Base-by-base conservation (phyloP, 2,113 vertebrate species). In the Aptenodytes forsteri region DNA sequence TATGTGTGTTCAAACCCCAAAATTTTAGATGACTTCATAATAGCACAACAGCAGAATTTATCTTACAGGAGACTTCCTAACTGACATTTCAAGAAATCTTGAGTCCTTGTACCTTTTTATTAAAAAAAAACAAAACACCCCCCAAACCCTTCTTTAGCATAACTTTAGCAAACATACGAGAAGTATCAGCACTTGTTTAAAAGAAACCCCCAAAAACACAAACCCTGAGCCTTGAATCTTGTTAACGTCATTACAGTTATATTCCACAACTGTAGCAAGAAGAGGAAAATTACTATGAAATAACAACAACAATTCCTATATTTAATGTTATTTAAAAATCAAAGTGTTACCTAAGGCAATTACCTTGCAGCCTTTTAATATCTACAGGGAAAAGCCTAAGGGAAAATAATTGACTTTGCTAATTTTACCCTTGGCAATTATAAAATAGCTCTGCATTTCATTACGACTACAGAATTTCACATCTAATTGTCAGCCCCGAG, bases 321-420 rank as follows among this genome's bases (percentile, higher is more conserved):
- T 97, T 97, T 96, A 97, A 96, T 97, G 96, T 98, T 98, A 98
- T 98, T 98, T 98, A 98, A 98, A 98, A 98, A 98, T 97, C 97
- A 98, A 98, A 98, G 98, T 93, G 85, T 98, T 98, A 98, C 97
- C 98, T 98, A 98, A 96, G 97, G 98, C 98, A 98, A 98, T 98
- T 98, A 98, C 97, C 97, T 98, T 96, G 92, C 97, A 98, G 97
- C 95, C 95, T 97, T 93, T 93, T 98, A 98, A 97, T 97, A 98
- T 98, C 98, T 98, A 98, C 95, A 98, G 97, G 98, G 98, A 98
- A 97, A 98, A 97, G 98, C 97, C 97, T 97, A 95, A 96, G 97
- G 98, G 97, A 98, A 98, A 98, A 98, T 98, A 99, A 99, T 97
- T 98, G 98, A 98, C 98, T 98, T 97, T 96, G 97, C 97, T 99